Conservation (phyloP, 2,113 vertebrate genomes). For the Mesitornis unicolor region DNA sequence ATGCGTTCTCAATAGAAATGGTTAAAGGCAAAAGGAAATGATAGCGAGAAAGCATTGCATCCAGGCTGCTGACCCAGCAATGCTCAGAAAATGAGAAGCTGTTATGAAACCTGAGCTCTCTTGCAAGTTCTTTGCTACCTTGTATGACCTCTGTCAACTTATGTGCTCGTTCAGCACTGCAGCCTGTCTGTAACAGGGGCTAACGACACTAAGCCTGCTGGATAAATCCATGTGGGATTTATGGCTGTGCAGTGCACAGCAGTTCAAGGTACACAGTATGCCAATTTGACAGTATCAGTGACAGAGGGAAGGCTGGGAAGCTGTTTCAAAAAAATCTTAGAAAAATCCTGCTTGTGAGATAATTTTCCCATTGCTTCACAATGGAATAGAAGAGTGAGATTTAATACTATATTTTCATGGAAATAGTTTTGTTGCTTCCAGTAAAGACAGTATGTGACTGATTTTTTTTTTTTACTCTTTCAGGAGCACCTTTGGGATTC, state of each 20-base stretch:
- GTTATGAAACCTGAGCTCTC: slow-evolving; percentile 11
- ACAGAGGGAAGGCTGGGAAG: not conserved
- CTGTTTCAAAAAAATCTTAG: not conserved
- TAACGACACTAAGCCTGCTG: slow-evolving; percentile 22
- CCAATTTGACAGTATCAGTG: slow-evolving; percentile 1
- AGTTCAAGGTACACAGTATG: not conserved
- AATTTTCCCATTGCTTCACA: not conserved
- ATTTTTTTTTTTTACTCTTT: not conserved
- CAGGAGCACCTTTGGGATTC: not conserved
- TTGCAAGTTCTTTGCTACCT: slow-evolving; percentile 33
- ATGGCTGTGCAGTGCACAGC: not conserved
- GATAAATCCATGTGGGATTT: slow-evolving; percentile 35
- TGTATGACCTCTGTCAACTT: slow-evolving; percentile 48
- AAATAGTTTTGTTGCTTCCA: not conserved
- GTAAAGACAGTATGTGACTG: not conserved
- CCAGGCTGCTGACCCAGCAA: slow-evolving; percentile 13
- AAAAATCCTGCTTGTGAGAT: not conserved
- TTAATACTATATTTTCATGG: not conserved
- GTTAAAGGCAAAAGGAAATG: not conserved
- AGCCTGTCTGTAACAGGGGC: not conserved
- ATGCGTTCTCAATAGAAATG: not conserved
- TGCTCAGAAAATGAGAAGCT: not conserved
- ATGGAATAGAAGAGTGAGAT: not conserved
- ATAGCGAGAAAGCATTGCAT: not conserved
- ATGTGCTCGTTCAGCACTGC: not conserved